Conservation (phyloP, 2,113 vertebrate species). For the Nanorana parkeri region DNA sequence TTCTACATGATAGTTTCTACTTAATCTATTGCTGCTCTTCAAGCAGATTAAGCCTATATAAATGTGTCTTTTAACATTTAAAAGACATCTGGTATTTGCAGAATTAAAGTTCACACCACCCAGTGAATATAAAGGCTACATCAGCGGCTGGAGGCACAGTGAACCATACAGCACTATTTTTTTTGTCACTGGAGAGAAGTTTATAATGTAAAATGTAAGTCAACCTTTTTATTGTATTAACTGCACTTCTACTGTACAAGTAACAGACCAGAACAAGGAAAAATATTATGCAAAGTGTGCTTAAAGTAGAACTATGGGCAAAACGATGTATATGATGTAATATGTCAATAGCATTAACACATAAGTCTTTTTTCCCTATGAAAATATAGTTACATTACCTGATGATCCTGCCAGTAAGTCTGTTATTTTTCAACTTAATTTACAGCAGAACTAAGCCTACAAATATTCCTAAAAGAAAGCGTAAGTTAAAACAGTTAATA, state of each 20-base stretch:
- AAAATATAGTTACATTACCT: too few relatives aligned
- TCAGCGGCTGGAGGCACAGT: background rate
- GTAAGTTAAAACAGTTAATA: too few relatives aligned
- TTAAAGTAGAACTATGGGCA: too few relatives aligned
- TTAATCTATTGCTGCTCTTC: background rate
- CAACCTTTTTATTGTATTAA: conserved; percentile 2
- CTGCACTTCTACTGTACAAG: background rate
- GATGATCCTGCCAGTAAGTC: too few relatives aligned
- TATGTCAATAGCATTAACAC: too few relatives aligned
- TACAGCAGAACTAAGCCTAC: too few relatives aligned
- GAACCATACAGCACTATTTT: background rate
- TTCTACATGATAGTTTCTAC: background rate
- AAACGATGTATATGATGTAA: too few relatives aligned
- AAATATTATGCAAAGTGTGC: too few relatives aligned
- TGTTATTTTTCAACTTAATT: too few relatives aligned
- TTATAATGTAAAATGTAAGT: background rate
- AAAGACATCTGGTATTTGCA: conserved; percentile 31
- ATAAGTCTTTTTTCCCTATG: too few relatives aligned
- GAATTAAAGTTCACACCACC: background rate
- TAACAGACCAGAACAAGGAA: too few relatives aligned
- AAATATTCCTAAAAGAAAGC: too few relatives aligned
- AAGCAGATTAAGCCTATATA: background rate
- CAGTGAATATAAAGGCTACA: background rate
- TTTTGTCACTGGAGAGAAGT: background rate
- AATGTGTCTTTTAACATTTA: conserved; percentile 6